A percentile compares a stretch with the other conserved stretches of the same genome.
phyloP scores from a whole-genome alignment of 2,113 vertebrate genomes.

The Cricetomys ansorgei region DNA sequence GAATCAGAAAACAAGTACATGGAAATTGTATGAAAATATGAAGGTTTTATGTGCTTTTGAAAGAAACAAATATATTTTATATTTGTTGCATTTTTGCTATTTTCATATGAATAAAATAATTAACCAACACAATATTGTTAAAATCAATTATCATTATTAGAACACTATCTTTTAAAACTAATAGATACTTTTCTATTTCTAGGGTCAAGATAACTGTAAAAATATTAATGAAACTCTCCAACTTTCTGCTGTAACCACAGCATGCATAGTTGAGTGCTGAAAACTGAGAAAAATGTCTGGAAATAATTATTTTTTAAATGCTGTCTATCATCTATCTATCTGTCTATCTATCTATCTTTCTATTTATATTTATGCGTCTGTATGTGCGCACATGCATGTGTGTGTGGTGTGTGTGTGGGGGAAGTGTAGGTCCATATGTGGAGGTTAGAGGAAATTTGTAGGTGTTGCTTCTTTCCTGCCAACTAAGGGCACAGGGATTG shows the following conservation, averaged over 20 bases:
- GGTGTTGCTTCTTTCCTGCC: background rate
- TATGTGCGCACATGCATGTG: background rate
- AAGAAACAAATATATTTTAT: background rate
- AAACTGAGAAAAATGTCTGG: background rate
- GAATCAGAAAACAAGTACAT: too few species aligned
- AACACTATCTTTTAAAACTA: conserved; percentile 30
- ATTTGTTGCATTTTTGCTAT: background rate
- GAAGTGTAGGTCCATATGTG: background rate
- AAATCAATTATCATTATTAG: background rate
- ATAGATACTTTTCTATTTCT: background rate
- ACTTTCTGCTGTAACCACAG: background rate
- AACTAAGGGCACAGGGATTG: background rate
- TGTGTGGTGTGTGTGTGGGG: background rate
- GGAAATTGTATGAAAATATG: background rate
- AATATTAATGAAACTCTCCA: background rate
- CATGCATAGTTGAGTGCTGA: background rate
- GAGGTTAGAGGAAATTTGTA: background rate
- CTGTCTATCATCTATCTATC: too few species aligned
- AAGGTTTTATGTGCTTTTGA: background rate
- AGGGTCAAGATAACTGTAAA: background rate
- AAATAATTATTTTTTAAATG: background rate
- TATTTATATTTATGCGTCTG: too few species aligned
- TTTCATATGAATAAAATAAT: background rate
- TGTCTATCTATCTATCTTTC: too few species aligned
- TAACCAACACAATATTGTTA: background rate